Conservation (phyloP, 2,888 invertebrate species). For the Zeuzera pyrina region DNA sequence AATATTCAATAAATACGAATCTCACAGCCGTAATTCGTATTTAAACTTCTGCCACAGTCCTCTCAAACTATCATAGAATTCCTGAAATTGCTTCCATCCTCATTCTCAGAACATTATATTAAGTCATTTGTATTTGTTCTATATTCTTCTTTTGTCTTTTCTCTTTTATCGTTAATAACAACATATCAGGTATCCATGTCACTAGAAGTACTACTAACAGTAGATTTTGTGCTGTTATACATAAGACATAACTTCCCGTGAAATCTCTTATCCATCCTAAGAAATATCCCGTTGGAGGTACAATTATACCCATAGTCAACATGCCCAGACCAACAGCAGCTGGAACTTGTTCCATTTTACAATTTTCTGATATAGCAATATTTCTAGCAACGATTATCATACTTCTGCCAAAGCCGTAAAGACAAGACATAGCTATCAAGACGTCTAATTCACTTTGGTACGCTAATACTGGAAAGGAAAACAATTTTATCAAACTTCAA, state of each 20-base stretch:
- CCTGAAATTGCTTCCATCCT: no score
- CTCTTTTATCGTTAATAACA: slow-evolving; percentile 43
- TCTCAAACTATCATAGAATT: no score
- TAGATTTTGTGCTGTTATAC: slow-evolving; percentile 76
- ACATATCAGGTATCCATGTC: slow-evolving; percentile 75
- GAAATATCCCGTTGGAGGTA: slow-evolving; percentile 77
- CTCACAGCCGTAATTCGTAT: no score
- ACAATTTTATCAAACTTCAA: slow-evolving; percentile 9
- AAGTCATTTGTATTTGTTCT: slow-evolving; percentile 30
- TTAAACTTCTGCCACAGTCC: no score
- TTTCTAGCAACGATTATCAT: slow-evolving; percentile 82
- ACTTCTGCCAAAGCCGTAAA: slow-evolving; percentile 81
- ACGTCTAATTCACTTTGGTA: slow-evolving; percentile 68
- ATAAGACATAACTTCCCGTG: slow-evolving; percentile 74
- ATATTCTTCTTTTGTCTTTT: slow-evolving; percentile 29
- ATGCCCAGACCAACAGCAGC: slow-evolving; percentile 82
- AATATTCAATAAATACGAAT: no score
- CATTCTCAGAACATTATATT: slow-evolving; percentile 11
- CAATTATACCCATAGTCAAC: slow-evolving; percentile 79
- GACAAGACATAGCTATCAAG: slow-evolving; percentile 68
- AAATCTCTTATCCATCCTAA: slow-evolving; percentile 78
- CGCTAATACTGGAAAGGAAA: slow-evolving; percentile 68
- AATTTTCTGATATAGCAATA: slow-evolving; percentile 78
- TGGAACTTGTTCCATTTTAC: slow-evolving; percentile 71
- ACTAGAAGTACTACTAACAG: slow-evolving; percentile 66